Percentiles rank a stretch among this genome's conserved stretches.
Evolutionary conservation across 2,113 vertebrate genomes (phyloP).

Genomic region (Anseranas semipalmata): DNA sequence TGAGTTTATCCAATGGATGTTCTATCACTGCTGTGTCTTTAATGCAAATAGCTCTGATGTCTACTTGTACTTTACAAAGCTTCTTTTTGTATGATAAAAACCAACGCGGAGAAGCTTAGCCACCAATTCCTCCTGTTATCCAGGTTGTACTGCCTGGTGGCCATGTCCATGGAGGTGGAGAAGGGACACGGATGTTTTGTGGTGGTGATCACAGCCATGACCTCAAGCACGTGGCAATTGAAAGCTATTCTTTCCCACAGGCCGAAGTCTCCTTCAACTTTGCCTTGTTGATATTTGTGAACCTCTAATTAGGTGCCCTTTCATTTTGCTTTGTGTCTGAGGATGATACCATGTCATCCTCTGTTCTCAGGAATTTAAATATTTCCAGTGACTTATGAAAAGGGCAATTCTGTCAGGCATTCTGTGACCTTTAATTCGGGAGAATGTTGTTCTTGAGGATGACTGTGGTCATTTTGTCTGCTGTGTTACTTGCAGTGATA

Average conservation of each 20-base stretch:
- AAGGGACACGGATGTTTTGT: fast-evolving
- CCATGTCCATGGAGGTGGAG: fast-evolving
- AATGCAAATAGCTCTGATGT: neutral
- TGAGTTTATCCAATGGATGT: neutral
- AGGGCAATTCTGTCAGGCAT: conserved; percentile 30
- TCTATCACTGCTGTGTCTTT: neutral
- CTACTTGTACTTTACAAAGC: neutral
- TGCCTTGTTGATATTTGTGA: conserved; percentile 15
- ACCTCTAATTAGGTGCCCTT: conserved; percentile 2
- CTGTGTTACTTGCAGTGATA: neutral
- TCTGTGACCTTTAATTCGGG: conserved; percentile 1
- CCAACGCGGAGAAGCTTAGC: fast-evolving
- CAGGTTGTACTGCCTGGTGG: neutral
- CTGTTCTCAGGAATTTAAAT: neutral
- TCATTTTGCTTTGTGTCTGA: neutral
- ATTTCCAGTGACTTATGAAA: conserved; percentile 40
- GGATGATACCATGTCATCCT: neutral
- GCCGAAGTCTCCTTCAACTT: neutral
- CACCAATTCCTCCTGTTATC: fast-evolving
- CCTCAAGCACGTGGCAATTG: neutral
- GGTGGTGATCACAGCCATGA: fast-evolving
- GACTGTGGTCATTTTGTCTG: neutral
- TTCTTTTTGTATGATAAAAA: neutral
- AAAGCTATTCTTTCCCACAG: neutral
- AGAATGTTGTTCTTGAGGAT: neutral